Base-by-base conservation (phyloP, 2,888 invertebrate genomes). In the Ectobius pallidus region DNA sequence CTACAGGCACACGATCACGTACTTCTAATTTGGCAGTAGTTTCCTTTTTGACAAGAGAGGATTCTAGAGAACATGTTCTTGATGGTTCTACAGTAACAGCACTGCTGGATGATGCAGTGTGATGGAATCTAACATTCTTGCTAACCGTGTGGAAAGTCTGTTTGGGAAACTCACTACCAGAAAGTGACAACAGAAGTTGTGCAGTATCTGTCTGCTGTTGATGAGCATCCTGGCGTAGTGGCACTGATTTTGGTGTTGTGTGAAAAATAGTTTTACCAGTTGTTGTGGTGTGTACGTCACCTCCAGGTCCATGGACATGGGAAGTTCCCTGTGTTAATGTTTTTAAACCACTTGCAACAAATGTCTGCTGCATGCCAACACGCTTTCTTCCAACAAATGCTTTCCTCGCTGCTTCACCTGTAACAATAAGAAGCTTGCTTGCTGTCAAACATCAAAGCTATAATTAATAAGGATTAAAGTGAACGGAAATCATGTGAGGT, bases 101-200 rank as follows among this genome's bases (percentile, higher is more conserved):
- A 44, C 63, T 52, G 25, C 34, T 25, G 4, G 61, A 7, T 72
- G 69, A 75, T 25, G 32, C 75, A 68, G 25, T 73, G 22, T 74
- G 68, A 46, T 74, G 74, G 39, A 74, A 71, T 34, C 74, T 67
- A 6, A 74, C 69, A 44, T 71, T 74, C 62, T 74, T 74, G 49
- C 68, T 74, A 16, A 71, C 62, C 3, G 71, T 68, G 39, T 73
- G 69, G 25, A 71, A 67, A 32, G 69, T 42, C 30, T 69, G 73
- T n/a, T 73, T 72, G 34, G 55, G 61, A 39, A 73, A 74, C 46
- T 73, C 70, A 20, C 71, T 68, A 39, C 78, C 78, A 49, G 80
- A 80, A 14, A 80, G 75, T 11, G 79, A 80, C 20, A 80, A 76
- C 67, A 80, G 76, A 32, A 80, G 78, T 73, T 80, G 79, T 39